Conservation (phyloP, 2,113 vertebrate genomes). For the Brachypodius melanocephalos region DNA sequence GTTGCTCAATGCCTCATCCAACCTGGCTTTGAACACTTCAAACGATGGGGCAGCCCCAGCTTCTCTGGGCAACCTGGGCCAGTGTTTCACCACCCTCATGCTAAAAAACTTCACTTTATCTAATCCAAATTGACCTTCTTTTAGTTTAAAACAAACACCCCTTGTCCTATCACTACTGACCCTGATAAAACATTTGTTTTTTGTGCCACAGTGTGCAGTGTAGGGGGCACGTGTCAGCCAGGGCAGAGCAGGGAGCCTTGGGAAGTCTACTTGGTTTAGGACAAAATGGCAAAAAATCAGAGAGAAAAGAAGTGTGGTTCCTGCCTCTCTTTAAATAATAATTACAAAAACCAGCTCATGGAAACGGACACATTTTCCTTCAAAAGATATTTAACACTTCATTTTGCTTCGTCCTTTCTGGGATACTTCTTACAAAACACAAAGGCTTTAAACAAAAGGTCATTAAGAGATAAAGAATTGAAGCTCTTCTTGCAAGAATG, state of each 20-base stretch:
- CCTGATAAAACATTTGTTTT: background rate
- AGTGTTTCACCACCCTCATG: background rate
- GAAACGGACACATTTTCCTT: background rate
- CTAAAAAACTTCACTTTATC: background rate
- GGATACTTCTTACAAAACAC: slow-evolving; percentile 1
- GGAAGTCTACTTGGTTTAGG: background rate
- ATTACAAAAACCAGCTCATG: background rate
- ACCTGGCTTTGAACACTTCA: background rate
- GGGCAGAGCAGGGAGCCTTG: background rate
- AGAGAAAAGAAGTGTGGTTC: background rate
- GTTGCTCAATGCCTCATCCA: background rate
- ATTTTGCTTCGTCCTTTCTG: background rate
- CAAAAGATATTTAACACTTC: slow-evolving; percentile 19
- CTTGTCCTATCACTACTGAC: background rate
- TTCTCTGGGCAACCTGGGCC: background rate
- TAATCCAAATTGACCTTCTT: background rate
- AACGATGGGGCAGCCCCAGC: background rate
- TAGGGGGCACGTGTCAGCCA: accelerated
- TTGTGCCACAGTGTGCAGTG: accelerated
- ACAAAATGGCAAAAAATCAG: background rate
- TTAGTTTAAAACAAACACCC: background rate
- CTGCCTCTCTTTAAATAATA: background rate
- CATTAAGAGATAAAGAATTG: slow-evolving; percentile 52
- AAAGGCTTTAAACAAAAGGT: slow-evolving; percentile 62
- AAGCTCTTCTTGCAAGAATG: background rate